These are phyloP conservation scores for Periophthalmus modestus DNA, from an alignment of 2,113 vertebrate genomes.

Conservation along the genomic window DNA sequence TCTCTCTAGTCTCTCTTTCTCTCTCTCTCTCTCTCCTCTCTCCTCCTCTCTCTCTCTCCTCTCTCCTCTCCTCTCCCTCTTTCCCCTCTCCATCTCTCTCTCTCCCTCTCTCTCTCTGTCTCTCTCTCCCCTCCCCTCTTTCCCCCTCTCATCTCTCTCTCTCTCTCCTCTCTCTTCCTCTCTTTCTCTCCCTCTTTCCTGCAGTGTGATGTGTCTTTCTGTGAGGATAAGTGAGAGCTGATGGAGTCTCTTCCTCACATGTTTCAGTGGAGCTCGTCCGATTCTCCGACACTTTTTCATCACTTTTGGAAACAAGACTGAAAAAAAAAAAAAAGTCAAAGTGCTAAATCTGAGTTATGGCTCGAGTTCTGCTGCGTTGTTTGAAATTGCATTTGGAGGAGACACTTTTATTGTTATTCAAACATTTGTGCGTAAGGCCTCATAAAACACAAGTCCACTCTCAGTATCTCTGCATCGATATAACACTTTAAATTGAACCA, in stretches of 20 bases:
- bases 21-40: too few relatives aligned
- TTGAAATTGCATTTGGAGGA: neutral
- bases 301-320: neutral
- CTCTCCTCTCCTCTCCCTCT: neutral
- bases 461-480: too few relatives aligned
- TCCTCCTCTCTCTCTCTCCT: neutral
- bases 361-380: neutral
- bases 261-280: neutral
- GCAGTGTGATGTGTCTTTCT: neutral
- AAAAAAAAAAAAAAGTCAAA: neutral
- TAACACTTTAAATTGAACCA: too few relatives aligned
- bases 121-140: too few relatives aligned
- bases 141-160: too few relatives aligned
- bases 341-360: conserved; percentile 1
- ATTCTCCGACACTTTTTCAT: neutral
- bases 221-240: neutral
- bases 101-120: too few relatives aligned
- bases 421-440: too few relatives aligned
- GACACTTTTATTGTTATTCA: too few relatives aligned
- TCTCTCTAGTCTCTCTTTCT: too few relatives aligned
- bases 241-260: neutral
- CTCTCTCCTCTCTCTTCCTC: too few relatives aligned
- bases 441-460: too few relatives aligned
- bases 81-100: too few relatives aligned
- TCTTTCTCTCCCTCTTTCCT: neutral